A percentile compares a stretch with the other conserved stretches of the same genome.
Conservation (phyloP, 92 coral and sea anemone genomes). For the Paramuricea clavata region DNA sequence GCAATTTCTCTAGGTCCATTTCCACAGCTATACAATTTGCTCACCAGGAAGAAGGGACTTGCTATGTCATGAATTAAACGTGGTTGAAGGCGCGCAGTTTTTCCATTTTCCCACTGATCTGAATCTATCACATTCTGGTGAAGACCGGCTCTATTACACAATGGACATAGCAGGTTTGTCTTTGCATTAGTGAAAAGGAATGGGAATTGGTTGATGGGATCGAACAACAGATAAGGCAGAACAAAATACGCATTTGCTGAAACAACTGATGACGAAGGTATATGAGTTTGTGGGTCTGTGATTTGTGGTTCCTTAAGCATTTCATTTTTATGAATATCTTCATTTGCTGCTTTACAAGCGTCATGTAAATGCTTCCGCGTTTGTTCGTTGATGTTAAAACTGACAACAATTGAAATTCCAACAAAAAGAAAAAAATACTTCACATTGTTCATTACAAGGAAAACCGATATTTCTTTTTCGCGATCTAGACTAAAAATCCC, state of each 20-base stretch:
- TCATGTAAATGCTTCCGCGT: neutral
- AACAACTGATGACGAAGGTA: neutral
- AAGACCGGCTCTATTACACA: conserved; percentile 15
- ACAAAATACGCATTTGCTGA: neutral
- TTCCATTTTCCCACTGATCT: conserved; percentile 39
- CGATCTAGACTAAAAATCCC: no score
- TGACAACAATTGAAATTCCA: no score
- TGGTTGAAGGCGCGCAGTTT: conserved; percentile 4
- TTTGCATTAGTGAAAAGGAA: neutral
- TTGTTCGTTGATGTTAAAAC: neutral
- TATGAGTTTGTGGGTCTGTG: neutral
- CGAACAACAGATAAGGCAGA: neutral
- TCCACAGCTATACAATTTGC: conserved; percentile 44
- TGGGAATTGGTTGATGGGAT: conserved; percentile 31
- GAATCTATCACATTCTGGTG: conserved; percentile 21
- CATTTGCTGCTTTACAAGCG: conserved; percentile 10
- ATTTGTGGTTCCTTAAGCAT: neutral
- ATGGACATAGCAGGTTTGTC: conserved; percentile 20
- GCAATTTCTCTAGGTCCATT: conserved; percentile 37
- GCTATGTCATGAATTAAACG: conserved; percentile 40
- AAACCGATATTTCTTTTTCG: no score
- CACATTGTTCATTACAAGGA: no score
- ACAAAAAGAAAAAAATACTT: no score
- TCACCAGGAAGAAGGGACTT: conserved; percentile 27
- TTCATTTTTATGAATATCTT: conserved; percentile 8